A percentile compares a stretch with the other conserved stretches of the same genome.
Conservation (phyloP, 2,797 vertebrate genomes). For the Cyprinodon diabolis region DNA sequence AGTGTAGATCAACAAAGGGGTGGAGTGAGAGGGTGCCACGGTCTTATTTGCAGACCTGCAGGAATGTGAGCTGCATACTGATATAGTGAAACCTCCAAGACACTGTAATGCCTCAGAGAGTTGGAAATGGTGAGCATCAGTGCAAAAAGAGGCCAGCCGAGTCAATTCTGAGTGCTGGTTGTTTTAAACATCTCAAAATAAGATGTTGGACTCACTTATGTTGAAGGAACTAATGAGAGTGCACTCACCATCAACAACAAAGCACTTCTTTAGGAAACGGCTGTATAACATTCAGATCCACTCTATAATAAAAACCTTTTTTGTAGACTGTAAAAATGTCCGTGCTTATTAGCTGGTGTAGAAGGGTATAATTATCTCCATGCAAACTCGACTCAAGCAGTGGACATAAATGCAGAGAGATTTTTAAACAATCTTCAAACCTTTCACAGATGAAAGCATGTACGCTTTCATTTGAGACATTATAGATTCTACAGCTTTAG, state of each 20-base stretch:
- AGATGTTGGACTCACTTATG: slow-evolving; percentile 47
- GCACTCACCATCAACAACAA: slow-evolving; percentile 4
- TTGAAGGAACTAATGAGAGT: slow-evolving; percentile 28
- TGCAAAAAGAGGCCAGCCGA: slow-evolving; percentile 50
- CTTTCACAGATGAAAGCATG: neutral
- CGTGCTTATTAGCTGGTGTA: neutral
- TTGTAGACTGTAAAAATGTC: neutral
- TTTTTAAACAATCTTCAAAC: neutral
- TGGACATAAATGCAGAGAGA: neutral
- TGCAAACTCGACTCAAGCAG: neutral
- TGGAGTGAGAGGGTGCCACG: slow-evolving; percentile 35
- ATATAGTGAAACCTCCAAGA: slow-evolving; percentile 54
- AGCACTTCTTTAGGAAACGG: neutral
- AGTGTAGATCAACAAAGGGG: slow-evolving; percentile 68
- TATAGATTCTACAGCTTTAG: neutral
- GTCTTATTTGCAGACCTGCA: slow-evolving; percentile 67
- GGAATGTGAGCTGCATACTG: slow-evolving; percentile 68
- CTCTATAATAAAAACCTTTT: neutral
- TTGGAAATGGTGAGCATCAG: slow-evolving; percentile 49
- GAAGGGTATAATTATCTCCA: neutral
- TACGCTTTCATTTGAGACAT: neutral
- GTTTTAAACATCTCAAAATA: slow-evolving; percentile 39
- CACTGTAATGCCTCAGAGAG: slow-evolving; percentile 54
- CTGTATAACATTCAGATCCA: neutral
- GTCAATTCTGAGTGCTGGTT: slow-evolving; percentile 45